Base-by-base conservation (phyloP, 2,888 invertebrate genomes). In the Polyommatus iphigenia region DNA sequence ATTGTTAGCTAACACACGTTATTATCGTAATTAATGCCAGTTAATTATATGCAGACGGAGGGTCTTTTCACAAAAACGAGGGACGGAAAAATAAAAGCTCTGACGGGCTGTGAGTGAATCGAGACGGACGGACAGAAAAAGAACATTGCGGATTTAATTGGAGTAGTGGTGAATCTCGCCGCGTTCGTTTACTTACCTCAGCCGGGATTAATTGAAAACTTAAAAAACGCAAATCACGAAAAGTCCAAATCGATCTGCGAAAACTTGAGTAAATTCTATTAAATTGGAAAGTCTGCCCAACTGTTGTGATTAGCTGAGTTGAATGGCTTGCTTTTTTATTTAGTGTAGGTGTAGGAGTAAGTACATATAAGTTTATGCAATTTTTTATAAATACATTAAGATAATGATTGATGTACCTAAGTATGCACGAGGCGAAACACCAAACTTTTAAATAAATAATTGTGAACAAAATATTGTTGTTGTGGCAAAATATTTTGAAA, bases 191-290 rank as follows among this genome's bases (percentile, higher is more conserved):
- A 86, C 86, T 89, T 88, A 86, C 86, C 86, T 86, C 84, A 83
- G 83, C 85, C 83, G 85, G 85, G 83, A 83, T 86, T 91, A 91
- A 91, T 91, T 92, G 91, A 87, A 91, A 86, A 89, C 79, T 80
- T 80, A 80, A 80, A 79, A 75, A 75, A 75, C 54, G 46, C 29
- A 50, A 75, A 75, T 75, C 29, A 50, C 50, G 75, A 75, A 20
- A 72, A 41, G 32, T 71, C 71, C n/a, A 46, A 73, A 73, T 50
- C 54, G 46, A 15, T 46, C 73, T 29, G 54, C 10, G 20, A 67
- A 67, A 67, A 67, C 67, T 18, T 67, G 15, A 67, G 67, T 67
- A 29, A 29, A 29, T 67, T 67, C 29, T 13, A 15, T 2, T 15
- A 29, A 67, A 67, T 67, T 67, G 29, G 2, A 67, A 32, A 29